These are phyloP conservation scores for Lycaena phlaeas DNA, from an alignment of 2,888 invertebrate species.

Conservation along the genomic window DNA sequence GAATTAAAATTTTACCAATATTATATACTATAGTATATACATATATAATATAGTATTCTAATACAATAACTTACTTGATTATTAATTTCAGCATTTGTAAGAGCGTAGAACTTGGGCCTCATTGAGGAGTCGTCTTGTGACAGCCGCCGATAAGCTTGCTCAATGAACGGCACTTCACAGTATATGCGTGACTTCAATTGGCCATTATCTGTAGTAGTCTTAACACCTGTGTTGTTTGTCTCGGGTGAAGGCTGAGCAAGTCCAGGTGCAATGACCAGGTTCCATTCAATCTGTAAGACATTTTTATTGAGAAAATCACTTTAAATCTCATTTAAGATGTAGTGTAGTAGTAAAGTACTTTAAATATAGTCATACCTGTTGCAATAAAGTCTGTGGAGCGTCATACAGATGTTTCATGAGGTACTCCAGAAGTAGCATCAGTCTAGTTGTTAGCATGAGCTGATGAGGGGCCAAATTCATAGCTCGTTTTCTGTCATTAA, in stretches of 20 bases:
- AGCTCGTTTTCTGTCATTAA: constrained; percentile 51
- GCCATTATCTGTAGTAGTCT: constrained; percentile 39
- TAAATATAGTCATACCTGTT: constrained; percentile 76
- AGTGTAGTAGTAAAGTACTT: no score
- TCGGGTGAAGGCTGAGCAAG: constrained; percentile 48
- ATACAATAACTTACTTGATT: constrained; percentile 57
- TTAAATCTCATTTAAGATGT: no score
- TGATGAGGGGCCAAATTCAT: constrained; percentile 71
- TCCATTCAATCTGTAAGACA: constrained; percentile 59
- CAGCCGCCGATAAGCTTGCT: constrained; percentile 50
- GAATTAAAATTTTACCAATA: no score
- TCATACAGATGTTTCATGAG: constrained; percentile 96
- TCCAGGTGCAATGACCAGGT: constrained; percentile 60
- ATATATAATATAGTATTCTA: no score
- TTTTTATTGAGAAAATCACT: neutral
- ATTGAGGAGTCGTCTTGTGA: constrained; percentile 78
- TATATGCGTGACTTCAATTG: constrained; percentile 55
- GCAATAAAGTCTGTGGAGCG: constrained; percentile 87
- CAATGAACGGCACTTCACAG: constrained; percentile 60
- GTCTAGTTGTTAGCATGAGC: constrained; percentile 84
- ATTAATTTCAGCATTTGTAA: constrained; percentile 83
- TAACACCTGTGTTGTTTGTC: constrained; percentile 32
- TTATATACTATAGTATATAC: no score
- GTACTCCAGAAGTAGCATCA: constrained; percentile 92
- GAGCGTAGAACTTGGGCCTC: constrained; percentile 92